phyloP scores from a whole-genome alignment of 2,797 vertebrate genomes.

The Mastacembelus armatus region DNA sequence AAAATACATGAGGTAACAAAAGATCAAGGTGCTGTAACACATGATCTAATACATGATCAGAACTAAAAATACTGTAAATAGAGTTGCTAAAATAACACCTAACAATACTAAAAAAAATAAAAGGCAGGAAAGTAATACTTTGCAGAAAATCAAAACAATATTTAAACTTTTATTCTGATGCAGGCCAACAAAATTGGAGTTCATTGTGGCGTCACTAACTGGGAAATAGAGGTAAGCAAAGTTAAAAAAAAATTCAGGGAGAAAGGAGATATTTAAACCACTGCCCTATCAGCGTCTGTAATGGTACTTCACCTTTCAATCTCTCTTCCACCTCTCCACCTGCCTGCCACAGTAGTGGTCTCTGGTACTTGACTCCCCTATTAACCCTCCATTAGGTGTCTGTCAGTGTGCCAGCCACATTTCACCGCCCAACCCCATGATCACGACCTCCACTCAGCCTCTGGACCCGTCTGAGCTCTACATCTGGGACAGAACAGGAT shows the following conservation, averaged over 20 bases:
- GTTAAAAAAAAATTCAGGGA: background rate
- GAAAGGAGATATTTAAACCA: constrained; percentile 20
- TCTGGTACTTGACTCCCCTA: constrained; percentile 51
- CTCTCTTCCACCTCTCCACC: constrained; percentile 41
- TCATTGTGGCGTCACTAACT: constrained; percentile 5
- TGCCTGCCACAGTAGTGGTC: constrained; percentile 54
- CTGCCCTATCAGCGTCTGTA: constrained; percentile 32
- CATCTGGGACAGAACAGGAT: constrained; percentile 47
- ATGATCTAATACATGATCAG: constrained; percentile 25
- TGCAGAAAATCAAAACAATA: too few species aligned
- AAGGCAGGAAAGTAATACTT: background rate
- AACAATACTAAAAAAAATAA: too few species aligned
- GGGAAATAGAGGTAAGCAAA: constrained; percentile 6
- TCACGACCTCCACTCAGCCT: constrained; percentile 66
- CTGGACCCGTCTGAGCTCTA: constrained; percentile 40
- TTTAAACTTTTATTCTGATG: too few species aligned
- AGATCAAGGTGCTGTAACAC: constrained; percentile 6
- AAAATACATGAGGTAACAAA: background rate
- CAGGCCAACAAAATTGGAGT: too few species aligned
- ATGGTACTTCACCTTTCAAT: constrained; percentile 29
- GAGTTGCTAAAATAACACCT: constrained; percentile 4
- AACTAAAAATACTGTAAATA: constrained; percentile 13
- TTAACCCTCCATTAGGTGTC: constrained; percentile 72
- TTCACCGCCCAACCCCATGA: constrained; percentile 50
- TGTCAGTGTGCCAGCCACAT: constrained; percentile 71